Conservation (phyloP, 2,113 vertebrate species). For the Falcunculus frontatus region DNA sequence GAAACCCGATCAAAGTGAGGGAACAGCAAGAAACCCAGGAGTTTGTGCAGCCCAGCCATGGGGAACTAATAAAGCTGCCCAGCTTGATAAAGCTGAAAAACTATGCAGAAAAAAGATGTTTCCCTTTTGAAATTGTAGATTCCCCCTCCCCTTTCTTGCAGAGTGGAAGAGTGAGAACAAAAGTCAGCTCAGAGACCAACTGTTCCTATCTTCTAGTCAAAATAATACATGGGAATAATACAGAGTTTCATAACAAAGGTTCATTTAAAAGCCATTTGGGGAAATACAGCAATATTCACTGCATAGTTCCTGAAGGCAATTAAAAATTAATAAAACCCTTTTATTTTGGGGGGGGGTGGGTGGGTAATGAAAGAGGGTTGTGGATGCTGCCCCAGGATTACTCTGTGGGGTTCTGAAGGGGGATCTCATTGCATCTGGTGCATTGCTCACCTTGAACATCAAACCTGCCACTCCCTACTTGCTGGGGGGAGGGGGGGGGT, state of each 20-base stretch:
- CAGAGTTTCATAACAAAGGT: neutral
- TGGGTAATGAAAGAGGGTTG: neutral
- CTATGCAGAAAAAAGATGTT: neutral
- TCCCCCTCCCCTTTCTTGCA: neutral
- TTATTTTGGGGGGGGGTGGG: fast-evolving
- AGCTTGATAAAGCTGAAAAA: neutral
- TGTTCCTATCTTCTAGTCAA: neutral
- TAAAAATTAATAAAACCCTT: neutral
- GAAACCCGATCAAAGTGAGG: neutral
- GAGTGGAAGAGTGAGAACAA: neutral
- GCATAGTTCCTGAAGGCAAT: neutral
- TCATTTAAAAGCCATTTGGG: neutral
- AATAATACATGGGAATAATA: neutral
- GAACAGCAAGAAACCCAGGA: neutral
- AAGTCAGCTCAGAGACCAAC: neutral
- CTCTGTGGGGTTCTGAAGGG: neutral
- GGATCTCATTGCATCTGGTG: neutral
- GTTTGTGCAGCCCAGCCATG: fast-evolving
- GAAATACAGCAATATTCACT: neutral
- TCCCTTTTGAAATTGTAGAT: neutral
- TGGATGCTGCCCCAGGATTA: neutral
- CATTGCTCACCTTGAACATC: neutral
- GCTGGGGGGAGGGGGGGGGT: neutral
- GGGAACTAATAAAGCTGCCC: neutral
- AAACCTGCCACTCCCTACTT: neutral